A percentile compares a stretch with the other conserved stretches of the same genome.
Evolutionary conservation across 1,140 invertebrate species (phyloP).

Genomic region (Lepidurus arcticus): DNA sequence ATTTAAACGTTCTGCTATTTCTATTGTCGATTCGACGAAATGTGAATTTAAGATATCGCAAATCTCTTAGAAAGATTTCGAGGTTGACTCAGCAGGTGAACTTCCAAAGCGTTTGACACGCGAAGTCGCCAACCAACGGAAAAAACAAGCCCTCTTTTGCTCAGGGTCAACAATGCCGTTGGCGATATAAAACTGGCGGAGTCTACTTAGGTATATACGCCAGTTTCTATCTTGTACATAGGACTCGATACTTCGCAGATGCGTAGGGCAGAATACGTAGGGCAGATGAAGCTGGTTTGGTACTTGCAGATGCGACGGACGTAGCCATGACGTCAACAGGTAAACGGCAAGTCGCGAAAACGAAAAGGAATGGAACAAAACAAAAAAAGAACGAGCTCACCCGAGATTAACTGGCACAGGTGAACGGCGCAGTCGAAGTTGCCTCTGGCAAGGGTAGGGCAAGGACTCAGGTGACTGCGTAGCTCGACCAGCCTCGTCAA

Average conservation of each 20-base stretch:
- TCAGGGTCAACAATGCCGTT: constrained; percentile 15
- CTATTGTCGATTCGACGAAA: constrained; percentile 10
- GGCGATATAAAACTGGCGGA: constrained; percentile 21
- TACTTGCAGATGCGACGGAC: neutral
- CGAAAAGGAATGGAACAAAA: neutral
- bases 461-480: neutral
- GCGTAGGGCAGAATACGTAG: no score
- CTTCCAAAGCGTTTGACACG: constrained; percentile 20
- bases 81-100: neutral
- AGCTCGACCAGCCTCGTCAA: neutral
- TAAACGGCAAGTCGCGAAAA: neutral
- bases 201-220: constrained; percentile 3
- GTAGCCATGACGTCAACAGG: neutral
- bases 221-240: neutral
- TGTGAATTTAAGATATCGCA: constrained; percentile 13
- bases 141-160: constrained; percentile 22
- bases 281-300: neutral
- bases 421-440: neutral
- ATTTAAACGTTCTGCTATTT: constrained; percentile 31
- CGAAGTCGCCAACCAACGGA: neutral
- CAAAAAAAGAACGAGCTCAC: neutral
- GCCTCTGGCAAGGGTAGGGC: neutral
- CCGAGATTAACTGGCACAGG: neutral
- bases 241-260: neutral
- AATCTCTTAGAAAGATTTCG: constrained; percentile 24